A percentile compares a stretch with the other conserved stretches of the same genome.
Conservation (phyloP, 2,797 vertebrate genomes). For the Urophycis tenuis region DNA sequence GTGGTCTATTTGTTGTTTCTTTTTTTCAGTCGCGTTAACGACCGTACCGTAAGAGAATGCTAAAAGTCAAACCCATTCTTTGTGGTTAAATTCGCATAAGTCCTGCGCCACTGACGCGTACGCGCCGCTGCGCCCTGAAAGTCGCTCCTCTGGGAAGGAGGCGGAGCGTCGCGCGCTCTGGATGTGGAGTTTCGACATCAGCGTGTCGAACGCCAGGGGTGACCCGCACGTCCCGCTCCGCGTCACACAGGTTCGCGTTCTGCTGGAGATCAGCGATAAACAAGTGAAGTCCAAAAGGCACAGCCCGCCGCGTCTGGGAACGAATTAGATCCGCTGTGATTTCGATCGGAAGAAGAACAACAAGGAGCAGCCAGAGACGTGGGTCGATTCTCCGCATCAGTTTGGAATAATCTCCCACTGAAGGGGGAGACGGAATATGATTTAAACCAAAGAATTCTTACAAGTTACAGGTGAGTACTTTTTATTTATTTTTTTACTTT, state of each 20-base stretch:
- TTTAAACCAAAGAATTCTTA: not conserved
- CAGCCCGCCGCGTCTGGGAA: not conserved
- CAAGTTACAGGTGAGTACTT: not conserved
- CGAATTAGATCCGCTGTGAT: not conserved
- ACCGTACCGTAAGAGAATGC: not conserved
- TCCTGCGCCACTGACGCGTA: not conserved
- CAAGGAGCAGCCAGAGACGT: not conserved
- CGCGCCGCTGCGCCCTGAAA: not conserved
- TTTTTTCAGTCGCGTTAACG: not conserved
- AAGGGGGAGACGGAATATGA: slow-evolving; percentile 1
- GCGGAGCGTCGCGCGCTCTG: not conserved
- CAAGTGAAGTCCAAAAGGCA: not conserved
- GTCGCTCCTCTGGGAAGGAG: not conserved
- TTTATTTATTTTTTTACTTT: no score
- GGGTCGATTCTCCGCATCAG: not conserved
- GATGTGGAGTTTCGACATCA: not conserved
- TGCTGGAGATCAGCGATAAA: not conserved
- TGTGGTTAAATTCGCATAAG: not conserved
- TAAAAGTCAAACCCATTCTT: not conserved
- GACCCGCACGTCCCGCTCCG: not conserved
- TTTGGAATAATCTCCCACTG: not conserved
- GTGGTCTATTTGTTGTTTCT: no score
- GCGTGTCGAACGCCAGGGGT: not conserved
- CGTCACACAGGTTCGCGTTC: not conserved
- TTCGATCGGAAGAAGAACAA: not conserved